A percentile compares a stretch with the other conserved stretches of the same genome.
phyloP scores from a whole-genome alignment of 2,113 vertebrate species.

The Gambusia affinis region DNA sequence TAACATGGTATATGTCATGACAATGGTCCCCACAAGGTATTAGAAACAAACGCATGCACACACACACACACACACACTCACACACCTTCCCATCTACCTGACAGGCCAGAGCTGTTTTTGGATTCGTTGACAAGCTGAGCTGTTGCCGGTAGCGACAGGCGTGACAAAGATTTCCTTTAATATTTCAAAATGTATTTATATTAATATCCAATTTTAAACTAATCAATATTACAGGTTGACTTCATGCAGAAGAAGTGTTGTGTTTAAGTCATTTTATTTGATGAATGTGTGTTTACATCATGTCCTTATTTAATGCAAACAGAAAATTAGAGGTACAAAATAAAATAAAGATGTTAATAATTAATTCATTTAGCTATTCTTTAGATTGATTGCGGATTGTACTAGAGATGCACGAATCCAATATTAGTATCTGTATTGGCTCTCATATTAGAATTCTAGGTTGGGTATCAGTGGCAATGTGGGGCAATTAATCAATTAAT shows the following conservation, averaged over 20 bases:
- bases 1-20: too few species aligned
- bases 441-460: too few species aligned
- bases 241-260: not conserved
- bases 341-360: not conserved
- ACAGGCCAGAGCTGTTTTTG: not conserved
- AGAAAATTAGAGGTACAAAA: not conserved
- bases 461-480: too few species aligned
- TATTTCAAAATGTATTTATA: not conserved
- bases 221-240: not conserved
- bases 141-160: not conserved
- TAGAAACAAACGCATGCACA: not conserved
- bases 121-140: not conserved
- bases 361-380: too few species aligned
- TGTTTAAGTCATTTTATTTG: slow-evolving; percentile 1
- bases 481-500: too few species aligned
- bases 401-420: too few species aligned
- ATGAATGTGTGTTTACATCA: not conserved
- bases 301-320: not conserved
- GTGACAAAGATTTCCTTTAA: not conserved
- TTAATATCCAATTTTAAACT: not conserved
- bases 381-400: too few species aligned
- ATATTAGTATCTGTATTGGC: too few species aligned
- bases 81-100: not conserved
- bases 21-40: too few species aligned
- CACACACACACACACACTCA: not conserved